phyloP scores from a whole-genome alignment of 2,888 invertebrate genomes.

The Abrostola triplasia region DNA sequence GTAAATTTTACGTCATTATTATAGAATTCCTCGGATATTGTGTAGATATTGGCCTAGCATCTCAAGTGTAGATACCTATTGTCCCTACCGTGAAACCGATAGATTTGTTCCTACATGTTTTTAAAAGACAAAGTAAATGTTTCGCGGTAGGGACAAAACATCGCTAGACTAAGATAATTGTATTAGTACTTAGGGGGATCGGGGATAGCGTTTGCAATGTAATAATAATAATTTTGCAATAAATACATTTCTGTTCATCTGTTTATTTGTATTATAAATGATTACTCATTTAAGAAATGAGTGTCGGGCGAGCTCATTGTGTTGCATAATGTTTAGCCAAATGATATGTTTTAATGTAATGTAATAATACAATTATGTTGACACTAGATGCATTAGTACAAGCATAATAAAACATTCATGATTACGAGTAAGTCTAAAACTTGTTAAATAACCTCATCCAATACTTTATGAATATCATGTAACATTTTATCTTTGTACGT shows the following conservation, averaged over 20 bases:
- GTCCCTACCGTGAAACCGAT: slow-evolving; percentile 45
- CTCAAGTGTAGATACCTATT: slow-evolving; percentile 49
- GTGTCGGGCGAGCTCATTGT: slow-evolving; percentile 59
- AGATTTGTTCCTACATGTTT: slow-evolving; percentile 36
- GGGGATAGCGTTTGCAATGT: slow-evolving; percentile 70
- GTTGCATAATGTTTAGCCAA: slow-evolving; percentile 72
- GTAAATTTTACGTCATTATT: slow-evolving; percentile 52
- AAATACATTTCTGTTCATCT: slow-evolving; percentile 62
- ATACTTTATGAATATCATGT: slow-evolving; percentile 34
- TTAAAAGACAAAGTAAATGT: slow-evolving; percentile 43
- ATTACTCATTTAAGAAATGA: slow-evolving; percentile 57
- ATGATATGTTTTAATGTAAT: slow-evolving; percentile 64
- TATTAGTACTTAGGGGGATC: slow-evolving; percentile 81
- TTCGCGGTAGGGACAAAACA: slow-evolving; percentile 40
- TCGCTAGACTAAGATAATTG: slow-evolving; percentile 70
- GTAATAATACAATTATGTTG: slow-evolving; percentile 53
- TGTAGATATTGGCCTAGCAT: slow-evolving; percentile 67
- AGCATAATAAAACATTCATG: slow-evolving; percentile 53
- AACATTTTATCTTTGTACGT: slow-evolving; percentile 35
- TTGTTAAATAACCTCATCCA: slow-evolving; percentile 17
- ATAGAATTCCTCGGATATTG: slow-evolving; percentile 52
- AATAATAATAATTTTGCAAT: slow-evolving; percentile 73
- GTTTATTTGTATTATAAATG: slow-evolving; percentile 57
- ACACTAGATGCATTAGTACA: slow-evolving; percentile 40
- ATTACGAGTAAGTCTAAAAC: slow-evolving; percentile 37